Evolutionary conservation across 2,888 invertebrate genomes (phyloP).

Genomic region (Diaphora mendica): DNA sequence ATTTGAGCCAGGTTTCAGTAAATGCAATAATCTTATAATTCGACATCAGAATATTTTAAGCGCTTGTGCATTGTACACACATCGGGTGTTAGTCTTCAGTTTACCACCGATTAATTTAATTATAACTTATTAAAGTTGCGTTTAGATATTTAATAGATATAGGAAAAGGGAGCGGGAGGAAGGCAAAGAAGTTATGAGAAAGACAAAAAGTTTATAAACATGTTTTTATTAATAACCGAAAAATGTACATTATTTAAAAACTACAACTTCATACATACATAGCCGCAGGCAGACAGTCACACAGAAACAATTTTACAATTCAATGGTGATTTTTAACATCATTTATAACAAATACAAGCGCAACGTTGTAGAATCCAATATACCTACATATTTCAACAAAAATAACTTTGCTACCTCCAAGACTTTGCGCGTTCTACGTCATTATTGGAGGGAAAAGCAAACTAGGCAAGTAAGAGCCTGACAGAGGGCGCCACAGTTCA

Average conservation of each 20-base stretch:
- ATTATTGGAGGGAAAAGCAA: neutral
- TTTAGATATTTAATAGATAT: neutral
- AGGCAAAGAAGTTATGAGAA: conserved; percentile 1
- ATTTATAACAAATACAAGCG: conserved; percentile 4
- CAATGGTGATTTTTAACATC: conserved; percentile 12
- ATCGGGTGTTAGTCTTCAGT: too few relatives aligned
- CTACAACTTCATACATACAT: conserved; percentile 80
- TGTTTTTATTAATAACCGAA: conserved; percentile 80
- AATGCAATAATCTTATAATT: too few relatives aligned
- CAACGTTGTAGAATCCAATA: conserved; percentile 5
- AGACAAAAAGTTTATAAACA: conserved; percentile 74
- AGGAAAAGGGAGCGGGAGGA: neutral
- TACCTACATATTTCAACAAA: conserved; percentile 5
- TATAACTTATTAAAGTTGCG: neutral
- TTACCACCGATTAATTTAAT: too few relatives aligned
- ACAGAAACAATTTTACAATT: conserved; percentile 41
- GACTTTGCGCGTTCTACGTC: neutral
- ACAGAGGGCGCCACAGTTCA: neutral
- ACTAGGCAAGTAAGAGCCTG: neutral
- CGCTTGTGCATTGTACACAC: too few relatives aligned
- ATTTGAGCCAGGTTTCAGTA: too few relatives aligned
- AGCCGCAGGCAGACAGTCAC: conserved; percentile 70
- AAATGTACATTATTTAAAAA: conserved; percentile 82
- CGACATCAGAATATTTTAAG: too few relatives aligned
- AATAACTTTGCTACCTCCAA: neutral